A percentile compares a stretch with the other conserved stretches of the same genome.
These are phyloP conservation scores for Epinotia bilunana DNA, from an alignment of 2,888 invertebrate genomes.

Conservation along the genomic window DNA sequence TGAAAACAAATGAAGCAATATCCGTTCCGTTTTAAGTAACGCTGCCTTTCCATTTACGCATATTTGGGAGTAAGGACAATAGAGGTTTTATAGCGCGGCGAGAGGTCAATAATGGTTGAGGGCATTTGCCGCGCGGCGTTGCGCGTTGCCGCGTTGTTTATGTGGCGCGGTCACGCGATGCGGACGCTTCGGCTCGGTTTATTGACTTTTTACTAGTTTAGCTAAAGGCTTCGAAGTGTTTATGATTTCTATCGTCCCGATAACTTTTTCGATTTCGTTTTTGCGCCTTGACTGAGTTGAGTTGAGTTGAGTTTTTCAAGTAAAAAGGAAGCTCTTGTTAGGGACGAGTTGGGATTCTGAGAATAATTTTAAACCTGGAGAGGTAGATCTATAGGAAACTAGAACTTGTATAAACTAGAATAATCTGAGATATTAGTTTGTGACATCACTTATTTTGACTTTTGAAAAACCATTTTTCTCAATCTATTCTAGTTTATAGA, in stretches of 20 bases:
- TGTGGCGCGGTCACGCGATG: constrained; percentile 57
- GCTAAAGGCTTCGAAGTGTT: constrained; percentile 42
- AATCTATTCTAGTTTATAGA: no score
- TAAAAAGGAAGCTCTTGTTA: background rate
- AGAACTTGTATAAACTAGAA: no score
- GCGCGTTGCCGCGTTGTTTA: constrained; percentile 52
- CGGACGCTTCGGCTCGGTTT: constrained; percentile 53
- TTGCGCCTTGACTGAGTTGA: constrained; percentile 2
- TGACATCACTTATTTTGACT: no score
- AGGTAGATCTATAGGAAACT: background rate
- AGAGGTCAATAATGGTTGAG: constrained; percentile 52
- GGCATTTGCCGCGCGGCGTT: constrained; percentile 53
- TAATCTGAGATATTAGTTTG: no score
- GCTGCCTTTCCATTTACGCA: constrained; percentile 46
- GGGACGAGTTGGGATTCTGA: background rate
- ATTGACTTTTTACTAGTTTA: constrained; percentile 46
- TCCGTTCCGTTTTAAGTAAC: constrained; percentile 45
- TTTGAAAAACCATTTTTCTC: no score
- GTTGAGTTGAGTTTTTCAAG: background rate
- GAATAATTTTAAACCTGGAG: background rate
- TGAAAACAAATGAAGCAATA: constrained; percentile 53
- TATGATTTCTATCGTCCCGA: constrained; percentile 23
- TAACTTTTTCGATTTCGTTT: constrained; percentile 21
- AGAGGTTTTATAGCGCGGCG: constrained; percentile 44
- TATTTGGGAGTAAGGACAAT: constrained; percentile 49